Evolutionary conservation across 2,113 vertebrate species (phyloP), one percentile per base, ranked within the genome.

Genomic region (Verasper variegatus): DNA sequence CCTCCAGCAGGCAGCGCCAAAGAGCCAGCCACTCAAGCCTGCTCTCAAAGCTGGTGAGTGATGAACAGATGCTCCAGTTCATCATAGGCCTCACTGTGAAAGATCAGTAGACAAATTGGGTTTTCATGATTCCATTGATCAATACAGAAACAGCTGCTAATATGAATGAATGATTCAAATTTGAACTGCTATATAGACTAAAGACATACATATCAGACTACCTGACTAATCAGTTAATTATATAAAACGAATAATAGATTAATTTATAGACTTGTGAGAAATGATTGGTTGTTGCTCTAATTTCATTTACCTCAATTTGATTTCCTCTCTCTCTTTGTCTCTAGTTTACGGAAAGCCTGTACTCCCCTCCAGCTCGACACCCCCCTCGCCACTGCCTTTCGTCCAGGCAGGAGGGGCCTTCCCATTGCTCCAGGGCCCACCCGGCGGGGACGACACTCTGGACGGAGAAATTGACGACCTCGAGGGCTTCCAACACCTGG

Each of bases 1-100:
- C 87, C 96, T 99, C 85, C 98, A 99, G 89, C 97, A 98, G 90
- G 95, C 95, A 47, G 95, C 96, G 35, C 97, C 97, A 82, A 99
- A 98, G 94, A 96, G 94, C 75, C 96, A 96, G 76, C 96, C 97
- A 49, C 94, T 95, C 14, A 98, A 98, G 0, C 90, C 92, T 21
- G 86, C 95, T 1, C 95, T 97, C 68, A 99, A 96, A 98, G 98
- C 98, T 95, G 96, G 98, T 99, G 94, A 80, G 78, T 23, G 17
- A 5, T 24, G 11, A 56, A 51, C 10, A 57, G 17, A 42, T n/a
- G 10, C 5, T 51, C 24, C 23, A 49, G 18, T 54, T 12, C 57
- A 13, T 3, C 11, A 12, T 13, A 12, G n/a, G 3, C n/a, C 21
- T 24, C 13, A 6, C 4, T 45, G 12, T 11, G 35, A 51, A 49